Conservation (phyloP, 2,888 invertebrate genomes). For the Deilephila elpenor region DNA sequence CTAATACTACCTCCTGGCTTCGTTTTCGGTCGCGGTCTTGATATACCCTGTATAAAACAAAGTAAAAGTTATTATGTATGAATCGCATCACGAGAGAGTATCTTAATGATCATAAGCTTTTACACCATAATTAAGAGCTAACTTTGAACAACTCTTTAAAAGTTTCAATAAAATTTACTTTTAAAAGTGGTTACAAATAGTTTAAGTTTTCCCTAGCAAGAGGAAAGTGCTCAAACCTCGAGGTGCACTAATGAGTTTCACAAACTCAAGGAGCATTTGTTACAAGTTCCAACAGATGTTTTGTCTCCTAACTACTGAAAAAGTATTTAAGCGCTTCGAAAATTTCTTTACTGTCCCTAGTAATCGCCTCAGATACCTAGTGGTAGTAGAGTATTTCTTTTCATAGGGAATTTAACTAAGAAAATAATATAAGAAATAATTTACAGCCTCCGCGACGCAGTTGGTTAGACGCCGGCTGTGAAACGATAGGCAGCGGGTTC, state of each 20-base stretch:
- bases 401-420: no score
- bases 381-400: no score
- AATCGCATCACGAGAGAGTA: no score
- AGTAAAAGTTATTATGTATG: no score
- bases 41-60: no score
- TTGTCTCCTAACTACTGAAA: not conserved
- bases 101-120: not conserved
- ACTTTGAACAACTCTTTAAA: not conserved
- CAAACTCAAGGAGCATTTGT: conserved; percentile 6
- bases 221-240: not conserved
- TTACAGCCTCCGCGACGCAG: no score
- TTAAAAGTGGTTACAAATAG: not conserved
- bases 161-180: not conserved
- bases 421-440: no score
- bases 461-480: no score
- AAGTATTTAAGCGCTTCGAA: not conserved
- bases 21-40: no score
- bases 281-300: conserved; percentile 3
- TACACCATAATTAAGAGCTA: not conserved
- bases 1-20: no score
- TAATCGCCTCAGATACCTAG: not conserved
- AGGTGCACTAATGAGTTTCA: not conserved
- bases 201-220: not conserved
- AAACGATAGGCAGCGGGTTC: no score
- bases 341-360: not conserved